phyloP scores from a whole-genome alignment of 2,113 vertebrate genomes.

The Neogale vison region DNA sequence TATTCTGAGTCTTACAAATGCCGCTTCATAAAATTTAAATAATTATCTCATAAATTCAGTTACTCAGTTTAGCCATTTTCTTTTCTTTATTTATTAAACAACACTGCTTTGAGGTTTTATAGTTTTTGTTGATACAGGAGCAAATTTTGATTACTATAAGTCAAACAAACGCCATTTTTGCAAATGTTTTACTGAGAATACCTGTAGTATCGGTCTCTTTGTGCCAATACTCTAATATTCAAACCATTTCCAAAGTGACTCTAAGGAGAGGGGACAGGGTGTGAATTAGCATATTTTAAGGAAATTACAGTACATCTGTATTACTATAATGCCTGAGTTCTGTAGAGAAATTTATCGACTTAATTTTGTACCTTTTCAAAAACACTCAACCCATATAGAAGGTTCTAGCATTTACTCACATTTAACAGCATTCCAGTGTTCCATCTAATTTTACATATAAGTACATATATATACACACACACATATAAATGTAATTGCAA shows the following conservation, averaged over 20 bases:
- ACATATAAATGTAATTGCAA: background rate
- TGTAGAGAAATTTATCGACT: background rate
- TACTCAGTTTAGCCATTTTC: background rate
- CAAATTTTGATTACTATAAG: background rate
- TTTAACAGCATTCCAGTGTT: background rate
- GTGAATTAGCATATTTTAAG: background rate
- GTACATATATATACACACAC: too few species aligned
- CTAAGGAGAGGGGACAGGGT: fast-evolving
- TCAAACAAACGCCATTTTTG: background rate
- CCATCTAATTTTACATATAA: background rate
- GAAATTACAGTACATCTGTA: background rate
- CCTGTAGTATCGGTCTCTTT: fast-evolving
- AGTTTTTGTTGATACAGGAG: background rate
- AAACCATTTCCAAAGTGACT: background rate
- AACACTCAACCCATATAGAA: background rate
- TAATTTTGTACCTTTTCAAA: background rate
- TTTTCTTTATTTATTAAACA: background rate
- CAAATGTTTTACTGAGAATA: background rate
- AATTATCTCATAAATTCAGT: background rate
- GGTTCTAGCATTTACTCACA: background rate
- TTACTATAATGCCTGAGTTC: background rate
- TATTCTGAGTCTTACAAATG: background rate
- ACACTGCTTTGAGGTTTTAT: background rate
- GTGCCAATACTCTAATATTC: fast-evolving
- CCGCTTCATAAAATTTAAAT: background rate